These are phyloP conservation scores for Molossus alvarezi DNA, from an alignment of 2,797 vertebrate genomes.

Conservation along the genomic window DNA sequence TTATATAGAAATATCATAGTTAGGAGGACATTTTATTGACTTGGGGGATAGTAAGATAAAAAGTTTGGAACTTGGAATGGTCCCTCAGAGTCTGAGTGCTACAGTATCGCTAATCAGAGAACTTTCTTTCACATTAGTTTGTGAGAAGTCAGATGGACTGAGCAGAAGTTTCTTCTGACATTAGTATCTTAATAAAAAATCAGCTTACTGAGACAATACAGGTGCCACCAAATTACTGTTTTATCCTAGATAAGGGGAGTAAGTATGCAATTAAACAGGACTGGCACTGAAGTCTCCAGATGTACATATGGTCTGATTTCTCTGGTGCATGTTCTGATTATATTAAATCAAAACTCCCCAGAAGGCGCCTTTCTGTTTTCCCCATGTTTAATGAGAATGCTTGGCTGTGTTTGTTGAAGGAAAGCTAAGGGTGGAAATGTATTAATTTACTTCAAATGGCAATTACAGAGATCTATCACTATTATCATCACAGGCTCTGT, in stretches of 20 bases:
- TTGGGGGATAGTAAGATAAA: conserved; percentile 24
- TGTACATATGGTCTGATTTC: conserved; percentile 59
- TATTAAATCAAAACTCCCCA: conserved; percentile 70
- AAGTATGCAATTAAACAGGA: conserved; percentile 44
- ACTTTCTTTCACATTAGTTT: conserved; percentile 59
- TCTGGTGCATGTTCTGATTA: conserved; percentile 71
- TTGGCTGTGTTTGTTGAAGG: conserved; percentile 56
- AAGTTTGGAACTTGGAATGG: conserved; percentile 45
- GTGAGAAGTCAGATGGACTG: conserved; percentile 42
- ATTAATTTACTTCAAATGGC: conserved; percentile 49
- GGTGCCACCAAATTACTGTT: neutral
- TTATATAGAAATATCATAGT: conserved; percentile 2
- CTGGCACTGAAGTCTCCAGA: conserved; percentile 49
- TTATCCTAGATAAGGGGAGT: conserved; percentile 54
- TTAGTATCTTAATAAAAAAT: conserved; percentile 74
- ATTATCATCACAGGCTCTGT: conserved; percentile 12
- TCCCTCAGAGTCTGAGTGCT: conserved; percentile 24
- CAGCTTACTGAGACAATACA: neutral
- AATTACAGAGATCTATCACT: conserved; percentile 52
- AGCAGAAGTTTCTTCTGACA: conserved; percentile 67
- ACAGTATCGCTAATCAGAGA: neutral
- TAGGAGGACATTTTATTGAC: conserved; percentile 35
- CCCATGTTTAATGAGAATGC: conserved; percentile 69
- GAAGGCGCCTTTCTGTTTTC: conserved; percentile 77
- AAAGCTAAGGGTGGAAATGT: conserved; percentile 46